Percentiles rank a stretch among this genome's conserved stretches.
Evolutionary conservation across 2,888 invertebrate genomes (phyloP).

Genomic region (Thysanoteuthis rhombus): DNA sequence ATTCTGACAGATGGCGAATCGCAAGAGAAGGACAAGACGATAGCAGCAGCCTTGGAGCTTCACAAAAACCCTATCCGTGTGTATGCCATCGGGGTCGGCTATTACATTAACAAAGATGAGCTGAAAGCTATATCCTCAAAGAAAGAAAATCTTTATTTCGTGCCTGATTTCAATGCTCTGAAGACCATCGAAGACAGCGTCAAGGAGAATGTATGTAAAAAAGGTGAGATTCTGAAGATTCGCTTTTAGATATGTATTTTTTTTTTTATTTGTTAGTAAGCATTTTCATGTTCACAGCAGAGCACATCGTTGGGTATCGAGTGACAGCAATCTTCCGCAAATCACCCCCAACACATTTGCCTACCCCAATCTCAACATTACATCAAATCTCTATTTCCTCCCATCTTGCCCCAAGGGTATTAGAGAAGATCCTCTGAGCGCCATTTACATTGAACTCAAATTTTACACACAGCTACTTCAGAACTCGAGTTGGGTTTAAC

Average conservation of each 20-base stretch:
- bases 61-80: not conserved
- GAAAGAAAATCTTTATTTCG: not conserved
- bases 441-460: no score
- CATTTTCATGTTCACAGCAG: no score
- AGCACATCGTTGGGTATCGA: no score
- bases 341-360: no score
- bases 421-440: no score
- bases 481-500: no score
- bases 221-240: not conserved
- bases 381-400: no score
- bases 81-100: slow-evolving; percentile 12
- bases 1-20: slow-evolving; percentile 22
- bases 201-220: not conserved
- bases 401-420: no score
- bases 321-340: no score
- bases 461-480: no score
- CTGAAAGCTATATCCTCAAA: slow-evolving; percentile 14
- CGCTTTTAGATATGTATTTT: not conserved
- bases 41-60: not conserved
- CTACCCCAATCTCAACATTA: no score
- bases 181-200: not conserved
- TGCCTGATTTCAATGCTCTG: not conserved
- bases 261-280: no score
- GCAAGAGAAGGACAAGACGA: not conserved
- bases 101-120: not conserved